These are phyloP conservation scores for Rana temporaria DNA, from an alignment of 2,113 vertebrate species.

Conservation along the genomic window DNA sequence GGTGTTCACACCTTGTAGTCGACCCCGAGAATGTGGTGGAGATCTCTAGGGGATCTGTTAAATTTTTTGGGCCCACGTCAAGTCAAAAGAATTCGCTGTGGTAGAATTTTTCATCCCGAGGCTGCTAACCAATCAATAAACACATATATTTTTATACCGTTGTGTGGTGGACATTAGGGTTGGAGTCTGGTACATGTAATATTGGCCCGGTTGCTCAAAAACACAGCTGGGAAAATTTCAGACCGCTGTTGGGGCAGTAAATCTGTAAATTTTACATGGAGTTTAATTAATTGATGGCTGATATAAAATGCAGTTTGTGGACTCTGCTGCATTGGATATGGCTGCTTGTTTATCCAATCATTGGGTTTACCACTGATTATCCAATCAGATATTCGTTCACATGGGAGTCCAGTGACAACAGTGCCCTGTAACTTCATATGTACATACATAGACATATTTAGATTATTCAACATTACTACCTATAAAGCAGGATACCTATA, in stretches of 20 bases:
- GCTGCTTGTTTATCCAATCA: not conserved
- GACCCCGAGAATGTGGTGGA: slow-evolving; percentile 4
- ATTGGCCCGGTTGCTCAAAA: not conserved
- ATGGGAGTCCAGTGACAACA: no score
- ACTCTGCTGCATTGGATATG: not conserved
- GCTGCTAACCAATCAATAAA: not conserved
- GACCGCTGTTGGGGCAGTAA: not conserved
- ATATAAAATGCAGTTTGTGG: not conserved
- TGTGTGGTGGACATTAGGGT: not conserved
- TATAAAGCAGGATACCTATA: no score
- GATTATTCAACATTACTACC: no score
- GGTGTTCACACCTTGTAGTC: not conserved
- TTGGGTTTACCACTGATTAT: not conserved
- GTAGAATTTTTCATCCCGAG: not conserved
- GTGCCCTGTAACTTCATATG: no score
- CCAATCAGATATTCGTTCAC: not conserved
- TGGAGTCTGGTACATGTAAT: not conserved
- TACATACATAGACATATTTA: no score
- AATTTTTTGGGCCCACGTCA: not conserved
- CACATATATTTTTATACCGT: not conserved
- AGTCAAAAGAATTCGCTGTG: not conserved
- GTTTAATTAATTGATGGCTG: not conserved
- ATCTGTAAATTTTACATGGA: not conserved
- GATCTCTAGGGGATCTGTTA: not conserved
- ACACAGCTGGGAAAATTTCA: not conserved